A percentile compares a stretch with the other conserved stretches of the same genome.
These are phyloP conservation scores for Borostomias antarcticus DNA, from an alignment of 2,797 vertebrate species.

Conservation along the genomic window DNA sequence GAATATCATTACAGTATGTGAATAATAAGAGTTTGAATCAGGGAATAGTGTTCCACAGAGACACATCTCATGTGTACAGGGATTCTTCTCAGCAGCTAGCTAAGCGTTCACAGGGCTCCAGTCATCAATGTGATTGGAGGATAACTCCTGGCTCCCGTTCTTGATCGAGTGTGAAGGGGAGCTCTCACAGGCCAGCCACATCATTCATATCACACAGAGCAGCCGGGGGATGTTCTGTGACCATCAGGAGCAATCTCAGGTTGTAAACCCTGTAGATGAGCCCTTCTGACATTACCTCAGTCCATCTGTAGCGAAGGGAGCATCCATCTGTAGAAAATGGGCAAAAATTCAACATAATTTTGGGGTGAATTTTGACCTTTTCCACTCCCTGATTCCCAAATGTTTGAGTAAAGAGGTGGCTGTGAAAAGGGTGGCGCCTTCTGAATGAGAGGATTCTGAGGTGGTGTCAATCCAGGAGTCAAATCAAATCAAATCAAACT, in stretches of 20 bases:
- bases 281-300: neutral
- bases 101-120: no score
- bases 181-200: neutral
- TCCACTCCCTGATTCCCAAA: neutral
- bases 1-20: neutral
- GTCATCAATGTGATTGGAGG: neutral
- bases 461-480: no score
- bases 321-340: conserved; percentile 4
- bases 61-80: neutral
- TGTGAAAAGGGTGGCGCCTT: no score
- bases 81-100: no score
- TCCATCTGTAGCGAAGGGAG: conserved; percentile 14
- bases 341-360: neutral
- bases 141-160: neutral
- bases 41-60: neutral
- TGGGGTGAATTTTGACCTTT: neutral
- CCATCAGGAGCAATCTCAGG: no score
- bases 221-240: conserved; percentile 42
- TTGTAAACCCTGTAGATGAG: no score
- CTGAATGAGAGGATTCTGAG: no score
- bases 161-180: neutral
- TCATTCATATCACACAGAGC: conserved; percentile 38
- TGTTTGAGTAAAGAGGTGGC: no score
- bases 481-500: no score
- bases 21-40: neutral